These are phyloP conservation scores for Acrobasis repandana DNA, from an alignment of 2,888 invertebrate species.

Conservation along the genomic window DNA sequence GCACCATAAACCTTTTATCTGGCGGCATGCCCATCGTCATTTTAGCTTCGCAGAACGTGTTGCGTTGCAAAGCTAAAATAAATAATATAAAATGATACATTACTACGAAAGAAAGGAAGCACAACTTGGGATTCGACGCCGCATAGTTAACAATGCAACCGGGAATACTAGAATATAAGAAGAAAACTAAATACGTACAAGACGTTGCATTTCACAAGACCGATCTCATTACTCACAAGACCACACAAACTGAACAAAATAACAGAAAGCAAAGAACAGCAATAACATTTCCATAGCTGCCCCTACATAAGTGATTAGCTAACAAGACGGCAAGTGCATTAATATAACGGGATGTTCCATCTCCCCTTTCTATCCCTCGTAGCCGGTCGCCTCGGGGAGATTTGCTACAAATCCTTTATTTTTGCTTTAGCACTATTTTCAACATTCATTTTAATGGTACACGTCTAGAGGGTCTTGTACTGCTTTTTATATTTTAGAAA, in stretches of 20 bases:
- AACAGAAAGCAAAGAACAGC: constrained; percentile 8
- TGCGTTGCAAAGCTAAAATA: too few species aligned
- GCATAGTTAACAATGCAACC: too few species aligned
- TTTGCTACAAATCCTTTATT: constrained; percentile 12
- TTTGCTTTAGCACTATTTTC: background rate
- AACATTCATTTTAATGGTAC: constrained; percentile 2
- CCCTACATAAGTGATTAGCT: constrained; percentile 21
- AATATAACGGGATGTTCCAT: constrained; percentile 21
- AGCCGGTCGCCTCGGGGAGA: constrained; percentile 7
- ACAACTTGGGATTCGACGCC: too few species aligned
- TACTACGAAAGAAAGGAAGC: too few species aligned
- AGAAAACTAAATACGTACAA: background rate
- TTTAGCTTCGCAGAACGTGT: too few species aligned
- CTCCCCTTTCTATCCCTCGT: constrained; percentile 18
- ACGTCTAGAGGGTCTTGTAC: too few species aligned
- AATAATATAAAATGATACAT: too few species aligned
- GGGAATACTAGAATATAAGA: background rate
- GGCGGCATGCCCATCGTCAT: too few species aligned
- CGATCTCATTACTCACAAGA: background rate
- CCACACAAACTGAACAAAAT: background rate
- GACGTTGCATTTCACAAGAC: background rate
- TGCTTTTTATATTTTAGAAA: too few species aligned
- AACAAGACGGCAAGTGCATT: constrained; percentile 22
- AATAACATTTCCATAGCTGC: constrained; percentile 20
- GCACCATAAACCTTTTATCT: too few species aligned